A percentile compares a stretch with the other conserved stretches of the same genome.
Conservation (phyloP, 2,888 invertebrate species). For the Eilema sororculum region DNA sequence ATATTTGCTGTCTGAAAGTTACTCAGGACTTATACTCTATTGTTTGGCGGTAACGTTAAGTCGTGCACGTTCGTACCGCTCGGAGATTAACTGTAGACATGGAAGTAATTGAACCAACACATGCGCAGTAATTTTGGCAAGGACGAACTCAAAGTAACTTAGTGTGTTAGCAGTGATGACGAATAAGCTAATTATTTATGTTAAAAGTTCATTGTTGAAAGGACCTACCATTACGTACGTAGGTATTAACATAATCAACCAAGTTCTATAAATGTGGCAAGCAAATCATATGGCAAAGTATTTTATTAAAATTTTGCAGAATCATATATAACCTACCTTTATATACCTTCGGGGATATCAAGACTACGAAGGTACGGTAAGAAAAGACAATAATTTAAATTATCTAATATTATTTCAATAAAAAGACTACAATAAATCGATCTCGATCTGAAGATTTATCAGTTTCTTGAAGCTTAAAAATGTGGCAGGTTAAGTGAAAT, state of each 20-base stretch:
- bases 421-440: not conserved
- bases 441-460: not conserved
- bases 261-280: not conserved
- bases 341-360: too few relatives aligned
- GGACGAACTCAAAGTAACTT: not conserved
- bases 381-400: too few relatives aligned
- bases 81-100: not conserved
- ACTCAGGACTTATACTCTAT: not conserved
- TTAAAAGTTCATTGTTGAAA: not conserved
- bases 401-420: too few relatives aligned
- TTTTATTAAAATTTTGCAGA: too few relatives aligned
- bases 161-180: not conserved
- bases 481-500: not conserved
- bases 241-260: not conserved
- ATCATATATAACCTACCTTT: too few relatives aligned
- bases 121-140: not conserved
- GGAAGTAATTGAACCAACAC: not conserved
- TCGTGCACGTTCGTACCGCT: not conserved
- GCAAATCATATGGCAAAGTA: not conserved
- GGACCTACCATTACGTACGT: not conserved
- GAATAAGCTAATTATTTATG: not conserved
- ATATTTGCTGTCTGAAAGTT: not conserved
- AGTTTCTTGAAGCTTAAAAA: too few relatives aligned
- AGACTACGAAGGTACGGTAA: too few relatives aligned
- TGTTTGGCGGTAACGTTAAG: not conserved